A percentile compares a stretch with the other conserved stretches of the same genome.
phyloP scores from a whole-genome alignment of 2,797 vertebrate genomes.

The Acanthornis magna region DNA sequence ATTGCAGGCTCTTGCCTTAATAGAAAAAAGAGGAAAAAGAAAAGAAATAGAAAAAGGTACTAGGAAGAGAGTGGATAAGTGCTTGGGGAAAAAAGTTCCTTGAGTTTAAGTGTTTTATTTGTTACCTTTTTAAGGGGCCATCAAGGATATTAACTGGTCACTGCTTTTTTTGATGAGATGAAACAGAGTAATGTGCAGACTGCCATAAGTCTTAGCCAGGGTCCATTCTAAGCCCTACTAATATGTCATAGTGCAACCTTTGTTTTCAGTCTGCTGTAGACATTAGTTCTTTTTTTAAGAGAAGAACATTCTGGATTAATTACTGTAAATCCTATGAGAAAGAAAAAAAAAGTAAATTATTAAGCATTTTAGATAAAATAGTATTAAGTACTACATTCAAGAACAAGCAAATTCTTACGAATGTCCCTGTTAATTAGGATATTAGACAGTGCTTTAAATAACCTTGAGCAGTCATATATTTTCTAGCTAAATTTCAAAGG shows the following conservation, averaged over 20 bases:
- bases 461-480: slow-evolving; percentile 37
- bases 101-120: neutral
- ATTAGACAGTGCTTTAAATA: slow-evolving; percentile 66
- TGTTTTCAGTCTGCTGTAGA: neutral
- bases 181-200: neutral
- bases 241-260: neutral
- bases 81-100: neutral
- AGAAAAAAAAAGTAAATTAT: neutral
- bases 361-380: slow-evolving; percentile 16
- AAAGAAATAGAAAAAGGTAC: neutral
- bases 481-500: slow-evolving; percentile 64
- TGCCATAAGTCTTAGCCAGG: neutral
- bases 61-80: neutral
- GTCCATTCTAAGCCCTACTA: neutral
- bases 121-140: neutral
- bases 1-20: neutral
- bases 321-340: neutral
- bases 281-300: neutral
- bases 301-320: neutral
- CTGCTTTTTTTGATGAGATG: neutral
- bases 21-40: neutral
- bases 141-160: neutral
- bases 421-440: slow-evolving; percentile 66
- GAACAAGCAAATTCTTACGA: slow-evolving; percentile 65
- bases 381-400: slow-evolving; percentile 46